Evolutionary conservation across 2,797 vertebrate species (phyloP).

Genomic region (Erethizon dorsatum): DNA sequence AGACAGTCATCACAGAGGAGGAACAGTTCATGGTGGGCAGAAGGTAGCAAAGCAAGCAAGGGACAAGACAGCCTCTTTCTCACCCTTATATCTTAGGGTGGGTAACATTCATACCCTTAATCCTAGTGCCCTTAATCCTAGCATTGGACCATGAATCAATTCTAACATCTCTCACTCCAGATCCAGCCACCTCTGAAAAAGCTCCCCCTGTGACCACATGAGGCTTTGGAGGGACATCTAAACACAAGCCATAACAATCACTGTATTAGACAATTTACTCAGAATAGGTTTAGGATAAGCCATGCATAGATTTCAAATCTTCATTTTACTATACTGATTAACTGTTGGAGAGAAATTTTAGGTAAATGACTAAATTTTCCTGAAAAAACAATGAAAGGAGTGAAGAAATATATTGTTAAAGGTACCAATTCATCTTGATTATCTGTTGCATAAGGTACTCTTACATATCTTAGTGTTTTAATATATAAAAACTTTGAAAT

Average conservation of each 20-base stretch:
- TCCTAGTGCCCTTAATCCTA: too few species aligned
- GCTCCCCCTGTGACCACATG: too few species aligned
- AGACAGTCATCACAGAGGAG: too few species aligned
- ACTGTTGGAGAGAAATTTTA: neutral
- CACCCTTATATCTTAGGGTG: too few species aligned
- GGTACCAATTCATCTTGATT: neutral
- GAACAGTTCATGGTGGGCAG: too few species aligned
- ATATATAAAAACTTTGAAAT: neutral
- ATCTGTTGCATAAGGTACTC: neutral
- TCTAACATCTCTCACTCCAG: too few species aligned
- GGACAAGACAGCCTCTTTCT: too few species aligned
- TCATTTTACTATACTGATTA: neutral
- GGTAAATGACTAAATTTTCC: neutral
- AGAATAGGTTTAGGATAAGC: neutral
- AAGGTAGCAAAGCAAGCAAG: too few species aligned
- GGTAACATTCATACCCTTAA: too few species aligned
- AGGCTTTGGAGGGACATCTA: too few species aligned
- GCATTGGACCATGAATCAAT: too few species aligned
- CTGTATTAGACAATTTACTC: neutral
- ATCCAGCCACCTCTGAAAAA: too few species aligned
- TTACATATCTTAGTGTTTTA: neutral
- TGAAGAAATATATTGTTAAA: neutral
- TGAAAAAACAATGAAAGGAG: neutral
- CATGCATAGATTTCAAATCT: neutral
- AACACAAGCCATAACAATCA: neutral